Evolutionary conservation across 2,888 invertebrate species (phyloP).

Genomic region (Neocrepidodera transversa): DNA sequence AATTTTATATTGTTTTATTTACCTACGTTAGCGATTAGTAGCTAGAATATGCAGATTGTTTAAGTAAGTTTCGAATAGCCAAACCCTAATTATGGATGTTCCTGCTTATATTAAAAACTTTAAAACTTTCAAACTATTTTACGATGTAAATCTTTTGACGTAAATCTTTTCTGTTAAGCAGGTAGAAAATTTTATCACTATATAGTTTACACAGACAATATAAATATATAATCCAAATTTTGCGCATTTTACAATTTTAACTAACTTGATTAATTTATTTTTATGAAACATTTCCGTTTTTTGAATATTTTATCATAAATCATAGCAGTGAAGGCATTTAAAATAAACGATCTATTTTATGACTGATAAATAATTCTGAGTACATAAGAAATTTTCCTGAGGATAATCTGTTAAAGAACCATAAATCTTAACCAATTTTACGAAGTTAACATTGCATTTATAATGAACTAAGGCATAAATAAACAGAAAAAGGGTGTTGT

Average conservation of each 20-base stretch:
- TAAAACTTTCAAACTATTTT: no score
- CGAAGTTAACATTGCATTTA: constrained; percentile 11
- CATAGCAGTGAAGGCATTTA: no score
- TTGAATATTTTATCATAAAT: no score
- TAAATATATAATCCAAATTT: no score
- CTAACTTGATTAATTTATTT: no score
- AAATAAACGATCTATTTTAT: constrained; percentile 4
- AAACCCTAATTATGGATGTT: not conserved
- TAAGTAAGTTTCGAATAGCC: not conserved
- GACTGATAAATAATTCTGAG: constrained; percentile 1
- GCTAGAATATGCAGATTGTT: not conserved
- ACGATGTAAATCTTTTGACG: no score
- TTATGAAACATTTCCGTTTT: no score
- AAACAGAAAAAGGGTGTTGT: constrained; percentile 17
- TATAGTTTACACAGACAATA: no score
- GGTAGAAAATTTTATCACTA: no score
- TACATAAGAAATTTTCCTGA: constrained; percentile 27
- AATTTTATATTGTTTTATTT: constrained; percentile 9
- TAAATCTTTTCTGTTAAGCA: no score
- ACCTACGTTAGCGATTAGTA: not conserved
- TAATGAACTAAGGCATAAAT: constrained; percentile 15
- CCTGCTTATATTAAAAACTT: not conserved
- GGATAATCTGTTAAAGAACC: constrained; percentile 22
- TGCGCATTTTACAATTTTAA: no score
- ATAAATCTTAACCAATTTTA: constrained; percentile 18